Evolutionary conservation across 2,888 invertebrate species (phyloP), one percentile per base, ranked within the genome.

Genomic region (Campoletis raptor): DNA sequence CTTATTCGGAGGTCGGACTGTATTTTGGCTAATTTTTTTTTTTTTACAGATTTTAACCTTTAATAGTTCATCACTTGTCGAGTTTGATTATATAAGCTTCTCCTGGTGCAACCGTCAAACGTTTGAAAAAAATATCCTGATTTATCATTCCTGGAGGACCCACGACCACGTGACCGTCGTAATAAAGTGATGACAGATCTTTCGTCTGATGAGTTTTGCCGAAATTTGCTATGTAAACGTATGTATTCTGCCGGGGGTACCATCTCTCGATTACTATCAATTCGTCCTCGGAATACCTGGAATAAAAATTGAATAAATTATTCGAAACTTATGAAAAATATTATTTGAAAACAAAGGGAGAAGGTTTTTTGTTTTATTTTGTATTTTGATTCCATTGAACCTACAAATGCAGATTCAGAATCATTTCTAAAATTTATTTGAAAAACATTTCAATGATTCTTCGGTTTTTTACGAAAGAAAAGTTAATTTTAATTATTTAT

Each of bases 191-290:
- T 0, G 97, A 97, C 82, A 98, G 95, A 94, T 98, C 97, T 77
- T 96, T 96, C 1, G 95, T 95, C 57, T 96, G 95, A 24, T 95
- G 94, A 10, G 93, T 93, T 57, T 93, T 94, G 0, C 97, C 97
- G 3, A 97, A 95, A 95, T 98, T 98, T 1, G 96, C 96, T 0
- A 98, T 96, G 85, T 97, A 96, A 0, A 97, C 97, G 92, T 97
- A 97, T 0, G 97, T 96, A 91, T 97, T 97, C 83, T 97, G 95
- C 21, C 98, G 95, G 0, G 98, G 98, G 94, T 96, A 98, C 95
- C 96, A 97, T 69, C 98, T 95, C 92, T 98, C 97, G 24, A 97
- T 96, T 3, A 98, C 94, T 69, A 98, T 95, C 81, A 96, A 92
- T 91, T 96, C 96, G 67, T 96, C 95, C 57, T 95, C 95, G 40